These are phyloP conservation scores for Archips xylosteana DNA, from an alignment of 2,888 invertebrate species.

Conservation along the genomic window DNA sequence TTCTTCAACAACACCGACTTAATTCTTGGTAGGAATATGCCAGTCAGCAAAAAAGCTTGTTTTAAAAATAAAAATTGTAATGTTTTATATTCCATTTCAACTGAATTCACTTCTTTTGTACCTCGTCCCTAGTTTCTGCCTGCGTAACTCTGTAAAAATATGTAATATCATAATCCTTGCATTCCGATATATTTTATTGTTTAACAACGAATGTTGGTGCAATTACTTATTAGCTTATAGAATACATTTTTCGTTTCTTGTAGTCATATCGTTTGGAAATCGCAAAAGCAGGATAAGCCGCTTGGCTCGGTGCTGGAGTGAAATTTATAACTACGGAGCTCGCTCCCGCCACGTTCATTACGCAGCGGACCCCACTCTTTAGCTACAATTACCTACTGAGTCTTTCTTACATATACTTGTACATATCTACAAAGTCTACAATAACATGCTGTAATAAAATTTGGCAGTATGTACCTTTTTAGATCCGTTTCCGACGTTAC, in stretches of 20 bases:
- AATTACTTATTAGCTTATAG: slow-evolving; percentile 17
- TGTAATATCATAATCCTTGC: no score
- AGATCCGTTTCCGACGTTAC: background rate
- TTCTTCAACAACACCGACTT: no score
- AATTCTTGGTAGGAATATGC: no score
- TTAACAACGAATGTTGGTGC: background rate
- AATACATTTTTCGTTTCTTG: slow-evolving; percentile 8
- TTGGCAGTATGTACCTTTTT: background rate
- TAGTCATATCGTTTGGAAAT: slow-evolving; percentile 47
- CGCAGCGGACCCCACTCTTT: slow-evolving; percentile 47
- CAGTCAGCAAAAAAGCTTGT: no score
- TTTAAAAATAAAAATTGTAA: no score
- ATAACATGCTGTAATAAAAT: slow-evolving; percentile 10
- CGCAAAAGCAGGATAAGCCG: slow-evolving; percentile 51
- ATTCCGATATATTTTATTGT: background rate
- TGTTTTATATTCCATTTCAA: no score
- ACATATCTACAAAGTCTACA: background rate
- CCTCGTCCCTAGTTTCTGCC: no score
- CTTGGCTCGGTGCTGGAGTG: slow-evolving; percentile 49
- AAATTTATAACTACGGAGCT: slow-evolving; percentile 60
- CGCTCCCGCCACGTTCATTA: slow-evolving; percentile 55
- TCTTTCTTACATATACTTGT: slow-evolving; percentile 42
- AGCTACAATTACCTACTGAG: slow-evolving; percentile 48
- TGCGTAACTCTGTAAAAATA: no score
- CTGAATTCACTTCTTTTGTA: no score